Percentiles rank a stretch among this genome's conserved stretches.
phyloP scores from a whole-genome alignment of 2,113 vertebrate genomes.

The Platichthys stellatus region DNA sequence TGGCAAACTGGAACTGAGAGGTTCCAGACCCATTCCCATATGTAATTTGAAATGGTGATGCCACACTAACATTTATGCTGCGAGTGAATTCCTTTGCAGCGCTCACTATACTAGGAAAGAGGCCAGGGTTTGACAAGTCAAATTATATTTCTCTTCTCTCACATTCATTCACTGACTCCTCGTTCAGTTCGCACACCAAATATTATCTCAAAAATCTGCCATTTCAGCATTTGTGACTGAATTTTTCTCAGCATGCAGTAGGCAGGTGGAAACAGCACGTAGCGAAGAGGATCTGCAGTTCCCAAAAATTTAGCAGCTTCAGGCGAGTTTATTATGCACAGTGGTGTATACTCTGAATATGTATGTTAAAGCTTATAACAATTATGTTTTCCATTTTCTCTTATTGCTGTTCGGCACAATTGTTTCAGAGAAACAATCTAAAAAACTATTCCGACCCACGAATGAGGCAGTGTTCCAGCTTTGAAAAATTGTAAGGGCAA shows the following conservation, averaged over 20 bases:
- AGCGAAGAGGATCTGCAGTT: not conserved
- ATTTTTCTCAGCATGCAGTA: not conserved
- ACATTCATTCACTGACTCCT: not conserved
- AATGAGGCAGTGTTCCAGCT: slow-evolving; percentile 14
- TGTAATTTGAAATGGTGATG: not conserved
- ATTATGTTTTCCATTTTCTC: slow-evolving; percentile 22
- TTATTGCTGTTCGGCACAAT: slow-evolving; percentile 15
- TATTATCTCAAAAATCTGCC: slow-evolving; percentile 18
- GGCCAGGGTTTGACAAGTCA: not conserved
- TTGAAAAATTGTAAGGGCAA: slow-evolving; percentile 45
- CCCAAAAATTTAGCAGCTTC: slow-evolving; percentile 3
- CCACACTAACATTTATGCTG: not conserved
- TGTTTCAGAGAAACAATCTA: slow-evolving; percentile 25
- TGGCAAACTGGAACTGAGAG: not conserved
- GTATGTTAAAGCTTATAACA: slow-evolving; percentile 2
- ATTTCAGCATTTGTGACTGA: slow-evolving; percentile 14
- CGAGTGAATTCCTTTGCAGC: not conserved
- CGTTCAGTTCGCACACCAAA: not conserved
- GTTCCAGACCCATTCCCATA: not conserved
- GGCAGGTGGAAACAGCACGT: slow-evolving; percentile 17
- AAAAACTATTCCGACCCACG: slow-evolving; percentile 39
- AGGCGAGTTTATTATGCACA: slow-evolving; percentile 21
- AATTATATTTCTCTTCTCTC: not conserved
- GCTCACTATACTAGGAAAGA: too few species aligned
- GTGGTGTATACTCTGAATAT: slow-evolving; percentile 6